Evolutionary conservation across 2,888 invertebrate genomes (phyloP).

Genomic region (Platynereis dumerilii): DNA sequence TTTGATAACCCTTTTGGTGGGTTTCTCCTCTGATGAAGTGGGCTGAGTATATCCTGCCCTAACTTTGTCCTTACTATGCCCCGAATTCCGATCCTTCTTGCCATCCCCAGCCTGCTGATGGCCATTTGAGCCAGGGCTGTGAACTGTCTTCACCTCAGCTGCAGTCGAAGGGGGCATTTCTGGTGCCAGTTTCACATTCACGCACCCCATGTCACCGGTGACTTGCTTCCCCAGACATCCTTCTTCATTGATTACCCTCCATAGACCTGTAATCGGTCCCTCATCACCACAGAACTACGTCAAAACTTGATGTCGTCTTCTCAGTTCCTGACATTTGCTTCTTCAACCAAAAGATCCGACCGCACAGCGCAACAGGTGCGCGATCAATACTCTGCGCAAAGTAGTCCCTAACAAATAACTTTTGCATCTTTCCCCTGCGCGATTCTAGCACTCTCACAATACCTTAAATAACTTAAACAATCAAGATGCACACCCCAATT

Average conservation of each 20-base stretch:
- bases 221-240: slow-evolving; percentile 40
- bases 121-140: slow-evolving; percentile 22
- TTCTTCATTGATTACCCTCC: slow-evolving; percentile 43
- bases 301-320: too few species aligned
- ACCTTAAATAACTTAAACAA: too few species aligned
- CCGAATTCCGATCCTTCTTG: not conserved
- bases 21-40: slow-evolving; percentile 8
- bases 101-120: not conserved
- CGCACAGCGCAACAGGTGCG: too few species aligned
- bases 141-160: slow-evolving; percentile 51
- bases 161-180: slow-evolving; percentile 45
- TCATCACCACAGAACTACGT: too few species aligned
- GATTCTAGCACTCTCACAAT: too few species aligned
- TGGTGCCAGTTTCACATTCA: slow-evolving; percentile 57
- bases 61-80: slow-evolving; percentile 3
- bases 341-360: too few species aligned
- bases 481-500: too few species aligned
- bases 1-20: slow-evolving; percentile 53
- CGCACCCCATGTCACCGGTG: slow-evolving; percentile 58
- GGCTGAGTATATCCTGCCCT: slow-evolving; percentile 37
- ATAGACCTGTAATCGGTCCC: too few species aligned
- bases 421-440: too few species aligned
- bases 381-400: too few species aligned
- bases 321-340: too few species aligned
- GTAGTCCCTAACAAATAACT: too few species aligned